Evolutionary conservation across 37 sponge, comb jelly and placozoan genomes (phyloP), one percentile per base, ranked within the genome.

Genomic region (Cladorhizidae sp.): DNA sequence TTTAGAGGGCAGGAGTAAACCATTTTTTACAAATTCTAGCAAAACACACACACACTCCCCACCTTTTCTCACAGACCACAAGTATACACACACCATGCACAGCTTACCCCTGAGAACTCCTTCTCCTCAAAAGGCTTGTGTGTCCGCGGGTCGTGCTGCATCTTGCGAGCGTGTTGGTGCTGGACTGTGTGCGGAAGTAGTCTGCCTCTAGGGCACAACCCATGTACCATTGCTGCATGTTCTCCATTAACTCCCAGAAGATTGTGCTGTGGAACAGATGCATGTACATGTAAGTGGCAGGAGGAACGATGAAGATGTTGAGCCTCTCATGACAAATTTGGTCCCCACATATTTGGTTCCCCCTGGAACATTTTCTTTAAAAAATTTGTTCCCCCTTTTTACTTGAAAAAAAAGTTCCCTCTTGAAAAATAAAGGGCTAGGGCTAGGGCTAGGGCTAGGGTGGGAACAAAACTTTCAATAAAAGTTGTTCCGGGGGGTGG

Each of bases 241-340:
- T 68, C 67, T 92, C 93, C 93, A 92, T 92, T 37, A 92, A 58
- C 77, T 87, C 89, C 63, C 82, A 42, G 43, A 92, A 92, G 12
- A 92, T 67, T 29, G 74, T 56, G 56, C 93, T 92, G n/a, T n/a
- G n/a, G n/a, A n/a, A n/a, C n/a, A n/a, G n/a, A n/a, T n/a, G n/a
- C n/a, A n/a, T n/a, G n/a, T n/a, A n/a, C n/a, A 68, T 14, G 22
- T 38, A 29, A 80, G 29, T 2, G 64, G 21, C 32, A 21, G 74
- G 54, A 58, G 35, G 36, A 38, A 20, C n/a, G 69, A 51, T 35
- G 51, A n/a, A n/a, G n/a, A n/a, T n/a, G n/a, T n/a, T n/a, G n/a
- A n/a, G n/a, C n/a, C n/a, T n/a, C n/a, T n/a, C n/a, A n/a, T n/a
- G n/a, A n/a, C n/a, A n/a, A n/a, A n/a, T n/a, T n/a, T n/a, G n/a